These are phyloP conservation scores for Caenorhabditis briggsae DNA, from an alignment of 1,140 invertebrate genomes.

Conservation along the genomic window DNA sequence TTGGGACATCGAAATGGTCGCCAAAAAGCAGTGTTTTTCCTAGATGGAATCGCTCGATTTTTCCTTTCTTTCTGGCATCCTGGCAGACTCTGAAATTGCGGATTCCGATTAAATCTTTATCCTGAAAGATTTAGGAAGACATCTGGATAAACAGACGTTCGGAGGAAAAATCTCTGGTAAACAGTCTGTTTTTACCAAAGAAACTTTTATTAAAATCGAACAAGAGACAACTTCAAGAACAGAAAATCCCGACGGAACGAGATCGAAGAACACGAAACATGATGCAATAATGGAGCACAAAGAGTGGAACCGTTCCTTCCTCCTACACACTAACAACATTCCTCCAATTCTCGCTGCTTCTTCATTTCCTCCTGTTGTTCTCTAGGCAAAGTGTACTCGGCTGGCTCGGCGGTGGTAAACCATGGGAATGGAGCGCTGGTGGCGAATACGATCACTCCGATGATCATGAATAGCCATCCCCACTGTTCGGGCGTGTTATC, in stretches of 20 bases:
- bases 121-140: too few species aligned
- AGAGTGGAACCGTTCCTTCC: too few species aligned
- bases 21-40: too few species aligned
- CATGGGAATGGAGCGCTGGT: conserved; percentile 34
- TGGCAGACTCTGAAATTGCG: too few species aligned
- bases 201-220: too few species aligned
- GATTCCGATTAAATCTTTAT: too few species aligned
- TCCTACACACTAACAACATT: neutral
- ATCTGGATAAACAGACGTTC: too few species aligned
- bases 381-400: neutral
- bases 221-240: neutral
- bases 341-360: conserved; percentile 16
- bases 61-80: too few species aligned
- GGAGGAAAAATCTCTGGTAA: too few species aligned
- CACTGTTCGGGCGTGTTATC: conserved; percentile 43
- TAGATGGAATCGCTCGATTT: too few species aligned
- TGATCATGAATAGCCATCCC: conserved; percentile 42
- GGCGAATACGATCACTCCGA: conserved; percentile 20
- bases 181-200: too few species aligned
- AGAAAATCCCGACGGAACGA: conserved; percentile 26
- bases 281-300: conserved; percentile 1
- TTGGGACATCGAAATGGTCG: too few species aligned
- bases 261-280: conserved; percentile 24
- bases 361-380: neutral
- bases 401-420: conserved; percentile 45